Base-by-base conservation (phyloP, 2,797 vertebrate genomes). In the Manis pentadactyla region DNA sequence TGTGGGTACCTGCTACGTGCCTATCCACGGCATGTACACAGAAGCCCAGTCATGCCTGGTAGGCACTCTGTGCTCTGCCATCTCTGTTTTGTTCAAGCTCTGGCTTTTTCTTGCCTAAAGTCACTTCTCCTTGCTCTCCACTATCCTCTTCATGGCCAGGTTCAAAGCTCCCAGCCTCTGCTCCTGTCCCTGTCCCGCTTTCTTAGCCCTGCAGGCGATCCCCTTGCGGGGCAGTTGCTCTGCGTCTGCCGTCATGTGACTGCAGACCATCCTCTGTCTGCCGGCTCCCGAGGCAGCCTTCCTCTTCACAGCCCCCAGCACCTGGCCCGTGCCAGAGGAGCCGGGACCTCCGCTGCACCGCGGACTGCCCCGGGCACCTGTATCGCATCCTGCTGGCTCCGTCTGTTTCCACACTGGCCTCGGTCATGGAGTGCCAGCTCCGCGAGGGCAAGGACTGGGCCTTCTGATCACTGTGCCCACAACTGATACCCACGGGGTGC, bases 1-100 rank as follows among this genome's bases (percentile, higher is more conserved):
- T 0, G 29, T 0, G 19, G 19, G 31, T 14, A 8, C 34, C 10
- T 0, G 1, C 31, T 23, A 0, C 0, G 15, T 3, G 37, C 63
- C 5, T 1, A 8, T 2, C 7, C n/a, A 0, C 5, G 0, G 29
- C 2, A 2, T 9, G 14, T 5, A 39, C 6, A 8, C n/a, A 69
- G 14, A 59, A 11, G 39, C 59, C 12, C 2, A 7, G 46, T 1
- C 2, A 0, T 14, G 39, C 39, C 46, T 6, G 0, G 19, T 5
- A 1, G 0, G 7, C 15, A 0, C 63, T 17, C 51, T 4, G 55
- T 3, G 42, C 59, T n/a, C 27, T 0, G n/a, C 39, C 1, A 1
- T 4, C 18, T 12, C 31, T 1, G 27, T 46, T 64, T 29, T 4
- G 25, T 23, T 21, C 39, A 4, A 15, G 19, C 37, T 82, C 34